Conservation (phyloP, 2,797 vertebrate species). For the Chelonia mydas region DNA sequence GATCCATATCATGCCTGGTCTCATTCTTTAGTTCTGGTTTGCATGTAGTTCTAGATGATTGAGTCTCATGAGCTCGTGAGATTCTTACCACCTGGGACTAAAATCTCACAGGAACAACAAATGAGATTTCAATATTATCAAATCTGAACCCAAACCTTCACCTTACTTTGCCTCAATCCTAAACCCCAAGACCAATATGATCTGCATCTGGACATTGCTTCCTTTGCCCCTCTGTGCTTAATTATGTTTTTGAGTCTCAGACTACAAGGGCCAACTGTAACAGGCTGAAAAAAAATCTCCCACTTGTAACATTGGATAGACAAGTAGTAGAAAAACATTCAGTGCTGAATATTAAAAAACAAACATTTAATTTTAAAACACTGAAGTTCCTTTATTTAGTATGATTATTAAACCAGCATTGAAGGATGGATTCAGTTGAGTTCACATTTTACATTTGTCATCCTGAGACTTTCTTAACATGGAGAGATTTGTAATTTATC, state of each 20-base stretch:
- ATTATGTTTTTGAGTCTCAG: background rate
- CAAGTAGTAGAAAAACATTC: background rate
- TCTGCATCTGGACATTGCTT: background rate
- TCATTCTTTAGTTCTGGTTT: background rate
- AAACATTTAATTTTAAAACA: background rate
- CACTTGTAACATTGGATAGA: background rate
- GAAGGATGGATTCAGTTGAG: background rate
- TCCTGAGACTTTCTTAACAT: background rate
- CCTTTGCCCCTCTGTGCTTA: background rate
- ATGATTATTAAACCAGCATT: background rate
- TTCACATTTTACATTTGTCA: constrained; percentile 14
- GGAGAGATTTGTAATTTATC: background rate
- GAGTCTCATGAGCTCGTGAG: background rate
- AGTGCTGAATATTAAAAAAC: background rate
- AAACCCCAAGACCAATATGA: background rate
- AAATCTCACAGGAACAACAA: background rate
- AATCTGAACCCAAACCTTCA: background rate
- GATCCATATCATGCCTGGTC: background rate
- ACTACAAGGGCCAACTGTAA: background rate
- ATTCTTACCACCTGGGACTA: background rate
- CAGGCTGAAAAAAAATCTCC: background rate
- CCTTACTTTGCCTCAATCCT: background rate
- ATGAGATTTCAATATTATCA: background rate
- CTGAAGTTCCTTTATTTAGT: background rate
- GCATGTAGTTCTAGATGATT: background rate